Base-by-base conservation (phyloP, 1,140 invertebrate species). In the Drosophila baimaii region DNA sequence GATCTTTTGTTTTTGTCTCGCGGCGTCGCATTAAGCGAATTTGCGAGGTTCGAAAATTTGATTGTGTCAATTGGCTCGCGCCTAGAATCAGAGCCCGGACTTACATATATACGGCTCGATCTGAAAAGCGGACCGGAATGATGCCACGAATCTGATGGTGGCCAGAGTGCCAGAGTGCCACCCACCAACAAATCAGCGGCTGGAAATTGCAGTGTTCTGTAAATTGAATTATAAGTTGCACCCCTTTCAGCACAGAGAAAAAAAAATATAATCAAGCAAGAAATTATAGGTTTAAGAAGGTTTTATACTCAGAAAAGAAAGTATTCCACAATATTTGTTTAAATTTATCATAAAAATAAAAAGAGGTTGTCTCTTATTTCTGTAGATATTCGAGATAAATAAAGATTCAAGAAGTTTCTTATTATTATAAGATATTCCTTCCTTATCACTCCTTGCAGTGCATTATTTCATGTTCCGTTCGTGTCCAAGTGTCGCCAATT, bases 11-110 rank as follows among this genome's bases (percentile, higher is more conserved):
- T 66, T 69, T 77, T 77, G 62, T 77, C 55, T 77, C 55, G 74
- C 41, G 73, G 74, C 71, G 83, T 73, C 66, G 83, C 83, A 88
- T 86, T 88, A 88, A 83, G 79, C 83, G 76, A 77, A 79, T 77
- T 77, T 77, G 74, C 41, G 62, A 69, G 75, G 51, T 77, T 77
- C 74, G 74, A 78, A 52, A 52, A 77, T 86, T 88, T 86, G 83
- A 86, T 86, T 86, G 83, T 79, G 83, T 86, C 83, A 86, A 86
- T 86, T 86, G 83, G 83, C 83, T 86, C 83, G 83, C 83, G 83
- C 83, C 83, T 88, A 49, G 71, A 75, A 74, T 88, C 83, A 72
- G 68, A 54, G 55, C 19, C 64, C 19, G 25, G 12, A 33, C 49
- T 33, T 31, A 57, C 31, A 65, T 65, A 70, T 33, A 52, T 33